Conservation (phyloP, 2,888 invertebrate species). For the Aelia acuminata region DNA sequence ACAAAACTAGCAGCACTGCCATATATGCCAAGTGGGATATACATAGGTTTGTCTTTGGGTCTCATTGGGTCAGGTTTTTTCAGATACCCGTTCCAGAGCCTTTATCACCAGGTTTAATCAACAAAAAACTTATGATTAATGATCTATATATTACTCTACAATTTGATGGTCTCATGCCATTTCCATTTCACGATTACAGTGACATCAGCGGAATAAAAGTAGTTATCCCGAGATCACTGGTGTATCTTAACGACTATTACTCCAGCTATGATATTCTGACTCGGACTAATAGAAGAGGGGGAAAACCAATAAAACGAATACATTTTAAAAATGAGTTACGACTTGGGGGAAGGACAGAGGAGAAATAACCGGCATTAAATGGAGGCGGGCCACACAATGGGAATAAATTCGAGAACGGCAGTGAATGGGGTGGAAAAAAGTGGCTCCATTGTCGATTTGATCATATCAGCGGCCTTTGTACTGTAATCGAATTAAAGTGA, state of each 20-base stretch:
- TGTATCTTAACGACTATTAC: neutral
- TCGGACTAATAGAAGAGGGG: neutral
- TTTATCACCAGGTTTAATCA: too few relatives aligned
- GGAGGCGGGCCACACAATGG: neutral
- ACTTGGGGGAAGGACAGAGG: neutral
- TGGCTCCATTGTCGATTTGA: conserved; percentile 21
- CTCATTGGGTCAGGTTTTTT: too few relatives aligned
- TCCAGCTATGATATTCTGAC: neutral
- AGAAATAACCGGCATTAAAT: conserved; percentile 38
- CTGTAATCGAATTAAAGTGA: conserved; percentile 38
- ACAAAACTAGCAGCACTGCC: too few relatives aligned
- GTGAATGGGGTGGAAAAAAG: conserved; percentile 41
- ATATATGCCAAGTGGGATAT: too few relatives aligned
- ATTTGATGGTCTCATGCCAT: too few relatives aligned
- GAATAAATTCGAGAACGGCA: conserved; percentile 16
- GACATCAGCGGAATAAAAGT: neutral
- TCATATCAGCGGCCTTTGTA: conserved; percentile 24
- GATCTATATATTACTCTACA: too few relatives aligned
- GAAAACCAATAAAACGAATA: neutral
- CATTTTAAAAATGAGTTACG: conserved; percentile 3
- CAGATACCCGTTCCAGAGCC: too few relatives aligned
- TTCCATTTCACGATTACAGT: neutral
- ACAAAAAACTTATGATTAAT: too few relatives aligned
- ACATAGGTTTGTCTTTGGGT: too few relatives aligned
- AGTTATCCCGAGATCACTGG: neutral